phyloP scores from a whole-genome alignment of 1,140 invertebrate genomes.

The Scylla paramamosain region DNA sequence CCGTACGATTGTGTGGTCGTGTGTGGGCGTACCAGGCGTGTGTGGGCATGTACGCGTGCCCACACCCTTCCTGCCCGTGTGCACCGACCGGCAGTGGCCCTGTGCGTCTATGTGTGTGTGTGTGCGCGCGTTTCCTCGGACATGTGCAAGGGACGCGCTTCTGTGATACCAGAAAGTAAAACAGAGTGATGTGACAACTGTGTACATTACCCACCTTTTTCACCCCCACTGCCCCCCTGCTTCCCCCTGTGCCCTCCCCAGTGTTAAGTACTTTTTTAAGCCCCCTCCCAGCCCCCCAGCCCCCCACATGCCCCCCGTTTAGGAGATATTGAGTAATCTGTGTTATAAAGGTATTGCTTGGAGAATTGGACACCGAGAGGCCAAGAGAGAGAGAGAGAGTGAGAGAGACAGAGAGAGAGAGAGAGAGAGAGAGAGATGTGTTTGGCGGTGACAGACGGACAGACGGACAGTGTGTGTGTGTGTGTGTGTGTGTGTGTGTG shows the following conservation, averaged over 20 bases:
- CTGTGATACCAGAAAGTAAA: not conserved
- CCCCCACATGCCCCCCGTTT: not conserved
- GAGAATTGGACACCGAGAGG: not conserved
- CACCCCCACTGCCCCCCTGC: not conserved
- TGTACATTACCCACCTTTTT: not conserved
- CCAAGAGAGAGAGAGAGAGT: too few relatives aligned
- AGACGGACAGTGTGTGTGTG: not conserved
- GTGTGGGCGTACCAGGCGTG: not conserved
- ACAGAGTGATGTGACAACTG: not conserved
- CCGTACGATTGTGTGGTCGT: not conserved
- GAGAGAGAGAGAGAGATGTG: not conserved
- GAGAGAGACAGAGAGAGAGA: not conserved
- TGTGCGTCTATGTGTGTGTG: not conserved
- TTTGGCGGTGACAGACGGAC: not conserved
- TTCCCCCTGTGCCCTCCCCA: not conserved
- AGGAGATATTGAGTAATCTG: not conserved
- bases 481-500: not conserved
- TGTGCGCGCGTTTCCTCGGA: not conserved
- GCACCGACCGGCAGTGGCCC: not conserved
- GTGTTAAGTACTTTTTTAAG: not conserved
- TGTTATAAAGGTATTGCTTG: not conserved
- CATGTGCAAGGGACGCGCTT: not conserved
- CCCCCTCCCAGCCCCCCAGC: not conserved
- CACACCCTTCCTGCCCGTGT: not conserved
- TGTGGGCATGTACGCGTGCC: not conserved